A percentile compares a stretch with the other conserved stretches of the same genome.
Evolutionary conservation across 2,888 invertebrate genomes (phyloP).

Genomic region (Cheilosia vernalis): DNA sequence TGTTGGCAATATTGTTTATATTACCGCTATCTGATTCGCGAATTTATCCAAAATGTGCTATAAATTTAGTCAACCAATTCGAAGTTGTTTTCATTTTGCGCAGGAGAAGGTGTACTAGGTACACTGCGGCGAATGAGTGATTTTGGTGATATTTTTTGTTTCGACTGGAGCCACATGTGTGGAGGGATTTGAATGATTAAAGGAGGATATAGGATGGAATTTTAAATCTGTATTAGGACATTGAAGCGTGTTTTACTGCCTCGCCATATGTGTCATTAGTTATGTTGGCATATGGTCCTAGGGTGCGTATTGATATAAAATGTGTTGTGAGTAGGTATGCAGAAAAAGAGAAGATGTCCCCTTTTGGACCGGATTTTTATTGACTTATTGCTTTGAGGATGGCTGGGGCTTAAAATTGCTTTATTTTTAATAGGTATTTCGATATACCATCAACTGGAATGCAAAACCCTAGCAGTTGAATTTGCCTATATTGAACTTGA

Average conservation of each 20-base stretch:
- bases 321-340: not conserved
- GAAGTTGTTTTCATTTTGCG: constrained; percentile 16
- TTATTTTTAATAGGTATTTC: too few species aligned
- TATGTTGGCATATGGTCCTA: constrained; percentile 31
- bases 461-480: too few species aligned
- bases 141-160: constrained; percentile 16
- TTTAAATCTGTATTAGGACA: constrained; percentile 14
- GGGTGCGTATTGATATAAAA: not conserved
- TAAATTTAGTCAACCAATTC: constrained; percentile 70
- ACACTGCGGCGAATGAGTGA: constrained; percentile 44
- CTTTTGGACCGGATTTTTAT: too few species aligned
- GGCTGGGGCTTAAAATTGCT: too few species aligned
- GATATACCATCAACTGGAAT: too few species aligned
- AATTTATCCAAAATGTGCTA: constrained; percentile 61
- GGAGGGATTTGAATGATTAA: constrained; percentile 45
- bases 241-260: constrained; percentile 42
- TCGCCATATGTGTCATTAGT: constrained; percentile 37
- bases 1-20: constrained; percentile 72
- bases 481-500: too few species aligned
- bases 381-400: too few species aligned
- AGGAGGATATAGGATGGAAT: not conserved
- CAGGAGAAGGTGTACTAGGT: constrained; percentile 16
- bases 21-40: constrained; percentile 67
- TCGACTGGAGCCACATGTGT: not conserved
- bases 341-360: too few species aligned